Conservation (phyloP, 2,888 invertebrate genomes). For the Carcina quercana region DNA sequence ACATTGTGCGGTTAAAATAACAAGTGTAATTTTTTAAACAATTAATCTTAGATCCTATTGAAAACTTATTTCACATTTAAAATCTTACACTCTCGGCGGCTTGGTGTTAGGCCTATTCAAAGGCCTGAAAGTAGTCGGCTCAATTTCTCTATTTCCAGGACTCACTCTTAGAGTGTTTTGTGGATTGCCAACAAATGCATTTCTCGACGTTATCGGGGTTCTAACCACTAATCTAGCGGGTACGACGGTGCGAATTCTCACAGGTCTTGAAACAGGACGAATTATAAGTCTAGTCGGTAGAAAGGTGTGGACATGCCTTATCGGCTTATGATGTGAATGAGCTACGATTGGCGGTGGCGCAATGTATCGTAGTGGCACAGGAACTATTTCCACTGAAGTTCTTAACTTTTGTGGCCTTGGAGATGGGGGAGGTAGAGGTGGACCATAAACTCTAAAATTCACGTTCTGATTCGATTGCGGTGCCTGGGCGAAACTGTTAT, state of each 20-base stretch:
- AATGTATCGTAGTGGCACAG: slow-evolving; percentile 57
- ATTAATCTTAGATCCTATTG: slow-evolving; percentile 9
- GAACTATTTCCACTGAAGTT: slow-evolving; percentile 57
- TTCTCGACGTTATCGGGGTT: slow-evolving; percentile 23
- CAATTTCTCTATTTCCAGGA: slow-evolving; percentile 37
- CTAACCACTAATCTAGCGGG: slow-evolving; percentile 30
- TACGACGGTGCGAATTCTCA: slow-evolving; percentile 31
- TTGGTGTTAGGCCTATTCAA: slow-evolving; percentile 37
- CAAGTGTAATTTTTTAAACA: slow-evolving; percentile 37
- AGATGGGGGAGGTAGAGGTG: slow-evolving; percentile 23
- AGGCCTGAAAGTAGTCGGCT: slow-evolving; percentile 50
- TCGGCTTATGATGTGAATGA: slow-evolving; percentile 19
- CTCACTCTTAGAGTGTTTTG: slow-evolving; percentile 26
- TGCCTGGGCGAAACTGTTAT: slow-evolving; percentile 50
- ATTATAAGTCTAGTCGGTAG: slow-evolving; percentile 48
- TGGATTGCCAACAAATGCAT: slow-evolving; percentile 18
- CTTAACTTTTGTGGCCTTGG: slow-evolving; percentile 44
- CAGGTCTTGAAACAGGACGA: slow-evolving; percentile 33
- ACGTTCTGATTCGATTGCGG: slow-evolving; percentile 49
- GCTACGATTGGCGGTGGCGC: slow-evolving; percentile 47
- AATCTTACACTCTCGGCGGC: slow-evolving; percentile 40
- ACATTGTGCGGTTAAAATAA: slow-evolving; percentile 33
- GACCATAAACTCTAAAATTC: slow-evolving; percentile 40
- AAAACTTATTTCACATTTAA: slow-evolving; percentile 9
- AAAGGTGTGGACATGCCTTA: slow-evolving; percentile 48